phyloP scores from a whole-genome alignment of 1,140 invertebrate species.

The Drosophila sproati region DNA sequence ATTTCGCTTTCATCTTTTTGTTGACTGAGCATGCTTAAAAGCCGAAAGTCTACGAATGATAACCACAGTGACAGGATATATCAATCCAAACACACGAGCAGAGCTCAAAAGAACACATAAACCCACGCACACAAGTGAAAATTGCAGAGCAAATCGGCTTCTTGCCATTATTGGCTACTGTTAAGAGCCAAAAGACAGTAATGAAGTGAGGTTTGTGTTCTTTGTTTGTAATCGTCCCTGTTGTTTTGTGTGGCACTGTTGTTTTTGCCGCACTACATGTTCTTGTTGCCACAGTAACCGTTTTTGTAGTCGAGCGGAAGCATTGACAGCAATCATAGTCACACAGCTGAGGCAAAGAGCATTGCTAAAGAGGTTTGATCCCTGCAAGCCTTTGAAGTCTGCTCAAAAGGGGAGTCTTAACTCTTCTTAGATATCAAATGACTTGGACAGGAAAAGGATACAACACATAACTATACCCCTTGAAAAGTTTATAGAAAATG shows the following conservation, averaged over 20 bases:
- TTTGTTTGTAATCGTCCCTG: constrained; percentile 3
- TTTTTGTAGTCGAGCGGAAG: constrained; percentile 1
- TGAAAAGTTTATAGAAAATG: no score
- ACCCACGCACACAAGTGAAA: neutral
- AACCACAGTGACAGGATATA: constrained; percentile 15
- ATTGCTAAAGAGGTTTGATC: neutral
- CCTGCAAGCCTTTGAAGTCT: constrained; percentile 22
- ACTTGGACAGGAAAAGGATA: neutral
- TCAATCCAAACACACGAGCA: constrained; percentile 3
- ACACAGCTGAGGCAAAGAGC: neutral
- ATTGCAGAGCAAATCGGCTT: neutral
- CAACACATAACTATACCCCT: neutral
- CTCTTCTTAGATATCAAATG: neutral
- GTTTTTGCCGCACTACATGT: no score
- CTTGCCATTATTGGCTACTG: constrained; percentile 1
- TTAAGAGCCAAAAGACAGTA: neutral
- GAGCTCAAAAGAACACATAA: neutral
- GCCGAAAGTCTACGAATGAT: constrained; percentile 23
- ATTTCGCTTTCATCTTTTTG: constrained; percentile 8
- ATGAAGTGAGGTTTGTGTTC: neutral
- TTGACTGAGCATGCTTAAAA: constrained; percentile 30
- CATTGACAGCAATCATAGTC: constrained; percentile 3
- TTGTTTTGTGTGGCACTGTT: neutral
- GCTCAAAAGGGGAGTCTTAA: constrained; percentile 1
- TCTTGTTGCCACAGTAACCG: neutral